phyloP scores from a whole-genome alignment of 2,888 invertebrate genomes.

The Heterodera filipjevi region DNA sequence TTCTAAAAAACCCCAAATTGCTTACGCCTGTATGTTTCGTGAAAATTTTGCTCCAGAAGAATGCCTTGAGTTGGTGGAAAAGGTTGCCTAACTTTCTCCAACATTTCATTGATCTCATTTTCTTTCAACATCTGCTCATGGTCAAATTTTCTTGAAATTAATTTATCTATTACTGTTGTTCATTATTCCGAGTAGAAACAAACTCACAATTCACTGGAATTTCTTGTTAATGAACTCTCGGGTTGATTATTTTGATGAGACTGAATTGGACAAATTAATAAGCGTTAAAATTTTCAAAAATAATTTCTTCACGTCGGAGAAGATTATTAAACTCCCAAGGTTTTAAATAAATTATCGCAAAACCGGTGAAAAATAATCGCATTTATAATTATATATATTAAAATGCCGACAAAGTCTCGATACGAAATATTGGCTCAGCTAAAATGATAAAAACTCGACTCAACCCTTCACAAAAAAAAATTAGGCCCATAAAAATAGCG shows the following conservation, averaged over 20 bases:
- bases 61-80: background rate
- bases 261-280: background rate
- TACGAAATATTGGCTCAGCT: too few relatives aligned
- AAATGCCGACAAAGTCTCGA: too few relatives aligned
- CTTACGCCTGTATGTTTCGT: background rate
- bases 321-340: too few relatives aligned
- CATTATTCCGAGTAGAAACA: background rate
- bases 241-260: background rate
- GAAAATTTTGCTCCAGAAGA: constrained; percentile 7
- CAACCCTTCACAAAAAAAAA: too few relatives aligned
- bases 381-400: too few relatives aligned
- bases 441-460: too few relatives aligned
- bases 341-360: too few relatives aligned
- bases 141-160: background rate
- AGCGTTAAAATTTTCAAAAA: too few relatives aligned
- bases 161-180: background rate
- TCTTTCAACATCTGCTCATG: constrained; percentile 6
- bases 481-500: too few relatives aligned
- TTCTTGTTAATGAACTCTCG: background rate
- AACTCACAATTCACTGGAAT: background rate
- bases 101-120: background rate
- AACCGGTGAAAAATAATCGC: too few relatives aligned
- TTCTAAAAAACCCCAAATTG: background rate
- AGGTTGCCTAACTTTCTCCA: background rate
- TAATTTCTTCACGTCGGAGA: too few relatives aligned